phyloP scores from a whole-genome alignment of 30 jellyfish, hydroid and myxozoan genomes.

The Sanderia malayensis region DNA sequence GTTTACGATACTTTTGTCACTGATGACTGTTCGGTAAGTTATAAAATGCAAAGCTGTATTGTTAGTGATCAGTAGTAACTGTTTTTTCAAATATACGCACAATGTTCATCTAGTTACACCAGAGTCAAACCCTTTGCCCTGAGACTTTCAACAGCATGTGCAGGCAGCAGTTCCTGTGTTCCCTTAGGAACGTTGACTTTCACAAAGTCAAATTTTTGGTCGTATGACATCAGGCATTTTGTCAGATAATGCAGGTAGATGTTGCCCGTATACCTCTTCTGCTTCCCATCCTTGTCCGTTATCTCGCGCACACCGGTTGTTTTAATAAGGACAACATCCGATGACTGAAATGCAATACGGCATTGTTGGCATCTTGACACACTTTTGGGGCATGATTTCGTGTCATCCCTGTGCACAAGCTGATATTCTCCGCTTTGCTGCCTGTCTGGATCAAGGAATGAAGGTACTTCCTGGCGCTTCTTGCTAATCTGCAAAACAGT shows the following conservation, averaged over 20 bases:
- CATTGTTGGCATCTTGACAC: slow-evolving; percentile 17
- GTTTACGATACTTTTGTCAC: too few species aligned
- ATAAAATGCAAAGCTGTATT: too few species aligned
- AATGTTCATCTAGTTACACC: neutral
- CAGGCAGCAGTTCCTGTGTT: neutral
- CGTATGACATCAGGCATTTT: neutral
- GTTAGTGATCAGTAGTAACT: too few species aligned
- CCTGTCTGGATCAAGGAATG: slow-evolving; percentile 21
- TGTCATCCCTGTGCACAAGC: slow-evolving; percentile 14
- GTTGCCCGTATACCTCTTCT: neutral
- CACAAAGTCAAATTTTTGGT: neutral
- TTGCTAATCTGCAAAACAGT: slow-evolving; percentile 3
- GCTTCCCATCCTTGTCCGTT: neutral
- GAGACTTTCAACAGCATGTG: neutral
- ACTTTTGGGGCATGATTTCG: slow-evolving; percentile 8
- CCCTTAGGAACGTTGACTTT: neutral
- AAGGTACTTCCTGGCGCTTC: slow-evolving; percentile 10
- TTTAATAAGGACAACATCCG: neutral
- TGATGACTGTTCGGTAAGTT: too few species aligned
- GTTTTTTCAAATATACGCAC: too few species aligned
- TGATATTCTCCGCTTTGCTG: slow-evolving; percentile 12
- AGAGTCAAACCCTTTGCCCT: neutral
- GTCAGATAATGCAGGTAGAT: neutral
- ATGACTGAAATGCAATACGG: slow-evolving; percentile 18
- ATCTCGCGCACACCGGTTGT: neutral